Evolutionary conservation across 1,140 invertebrate species (phyloP), one percentile per base, ranked within the genome.

Genomic region (Carposina sasakii): DNA sequence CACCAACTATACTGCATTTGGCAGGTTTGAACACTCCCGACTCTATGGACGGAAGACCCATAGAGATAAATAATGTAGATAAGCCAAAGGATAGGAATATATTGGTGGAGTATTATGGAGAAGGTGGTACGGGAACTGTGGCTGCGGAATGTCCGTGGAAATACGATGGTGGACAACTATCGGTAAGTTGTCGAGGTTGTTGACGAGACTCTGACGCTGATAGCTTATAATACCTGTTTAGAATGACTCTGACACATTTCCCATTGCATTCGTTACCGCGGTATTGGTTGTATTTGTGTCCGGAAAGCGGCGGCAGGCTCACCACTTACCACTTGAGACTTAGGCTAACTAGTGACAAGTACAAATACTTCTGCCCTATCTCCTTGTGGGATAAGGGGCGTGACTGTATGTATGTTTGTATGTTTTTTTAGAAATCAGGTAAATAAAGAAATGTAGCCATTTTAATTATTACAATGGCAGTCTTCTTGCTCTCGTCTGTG

Each of bases 21-120:
- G 89, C 90, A 5, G 88, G 87, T 0, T 36, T 90, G 1, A 36
- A 78, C 17, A 54, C 69, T 24, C 63, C 87, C 0, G 76, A 84
- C 20, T 78, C 87, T 5, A 89, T 91, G 85, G 92, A 95, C 78
- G 93, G 93, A 1, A 63, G 71, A 23, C 89, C 90, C 1, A 87
- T 94, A 56, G 47, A 68, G 17, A 61, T 76, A 16, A 24, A 62
- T 40, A 24, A 28, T 31, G 21, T 22, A 19, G 53, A 48, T 26
- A 46, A 62, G 0, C 49, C 50, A 2, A 53, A 50, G 13, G 82
- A 88, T 31, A 83, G 90, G 21, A 85, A 83, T 17, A 78, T 95
- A 55, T 76, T 95, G 12, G 84, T 96, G 17, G 94, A 96, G 69
- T 94, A 96, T 66, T 88, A 88, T 57, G 94, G 94, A 9, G 94